These are phyloP conservation scores for Lucilia sericata DNA, from an alignment of 1,140 invertebrate species.

Conservation along the genomic window DNA sequence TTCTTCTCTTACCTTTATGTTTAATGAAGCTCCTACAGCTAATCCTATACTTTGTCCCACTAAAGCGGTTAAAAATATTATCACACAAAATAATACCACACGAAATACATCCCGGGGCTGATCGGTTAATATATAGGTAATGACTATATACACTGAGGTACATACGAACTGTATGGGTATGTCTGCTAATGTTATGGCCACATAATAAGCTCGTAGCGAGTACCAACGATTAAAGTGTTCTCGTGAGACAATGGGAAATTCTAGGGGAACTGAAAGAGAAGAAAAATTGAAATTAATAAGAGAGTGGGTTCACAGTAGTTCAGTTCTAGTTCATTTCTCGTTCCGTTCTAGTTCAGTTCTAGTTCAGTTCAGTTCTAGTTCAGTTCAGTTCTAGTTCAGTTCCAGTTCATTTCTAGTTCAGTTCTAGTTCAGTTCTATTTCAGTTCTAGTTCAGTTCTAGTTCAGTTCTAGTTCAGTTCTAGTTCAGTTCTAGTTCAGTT, in stretches of 20 bases:
- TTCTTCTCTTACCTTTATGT: slow-evolving; percentile 73
- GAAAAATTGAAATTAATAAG: slow-evolving; percentile 25
- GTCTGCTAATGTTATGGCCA: slow-evolving; percentile 87
- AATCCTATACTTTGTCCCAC: slow-evolving; percentile 87
- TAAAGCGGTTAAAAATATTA: slow-evolving; percentile 82
- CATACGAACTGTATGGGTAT: slow-evolving; percentile 86
- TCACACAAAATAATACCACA: slow-evolving; percentile 78
- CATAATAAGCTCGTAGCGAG: slow-evolving; percentile 88
- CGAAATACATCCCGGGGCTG: slow-evolving; percentile 80
- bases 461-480: no score
- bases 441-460: no score
- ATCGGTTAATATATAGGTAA: slow-evolving; percentile 86
- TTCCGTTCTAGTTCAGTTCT: no score
- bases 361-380: no score
- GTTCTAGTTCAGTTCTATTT: no score
- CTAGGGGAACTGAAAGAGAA: slow-evolving; percentile 81
- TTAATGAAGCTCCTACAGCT: slow-evolving; percentile 84
- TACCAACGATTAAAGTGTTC: slow-evolving; percentile 97
- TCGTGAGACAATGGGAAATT: slow-evolving; percentile 84
- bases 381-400: no score
- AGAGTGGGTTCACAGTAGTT: no score
- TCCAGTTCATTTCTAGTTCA: no score
- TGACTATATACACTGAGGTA: slow-evolving; percentile 79
- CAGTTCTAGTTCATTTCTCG: no score
- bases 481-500: no score